Conservation (phyloP, 2,113 vertebrate genomes). For the Callipepla californica region DNA sequence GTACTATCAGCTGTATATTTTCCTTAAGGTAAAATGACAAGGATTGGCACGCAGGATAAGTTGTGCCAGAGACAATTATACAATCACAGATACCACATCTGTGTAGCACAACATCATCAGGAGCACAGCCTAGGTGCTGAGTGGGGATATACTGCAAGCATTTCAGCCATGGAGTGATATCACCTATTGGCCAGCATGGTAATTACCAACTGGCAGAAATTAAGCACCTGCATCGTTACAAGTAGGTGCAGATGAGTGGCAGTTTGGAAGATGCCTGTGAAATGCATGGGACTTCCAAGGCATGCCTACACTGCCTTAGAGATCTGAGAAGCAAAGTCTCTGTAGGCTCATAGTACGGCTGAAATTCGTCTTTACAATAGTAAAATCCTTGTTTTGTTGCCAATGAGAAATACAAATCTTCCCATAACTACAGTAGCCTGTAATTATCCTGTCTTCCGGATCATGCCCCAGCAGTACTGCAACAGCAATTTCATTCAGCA, state of each 20-base stretch:
- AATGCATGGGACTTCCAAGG: neutral
- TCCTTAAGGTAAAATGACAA: neutral
- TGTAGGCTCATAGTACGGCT: neutral
- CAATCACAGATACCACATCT: neutral
- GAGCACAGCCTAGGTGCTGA: neutral
- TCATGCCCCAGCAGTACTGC: neutral
- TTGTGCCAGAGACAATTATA: rapidly evolving
- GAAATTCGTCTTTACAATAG: neutral
- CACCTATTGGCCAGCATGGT: neutral
- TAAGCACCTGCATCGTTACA: neutral
- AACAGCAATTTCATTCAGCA: neutral
- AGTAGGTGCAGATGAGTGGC: neutral
- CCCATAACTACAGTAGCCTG: neutral
- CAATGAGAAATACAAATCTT: neutral
- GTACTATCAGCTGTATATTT: neutral
- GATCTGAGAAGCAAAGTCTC: neutral
- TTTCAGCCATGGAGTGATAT: neutral
- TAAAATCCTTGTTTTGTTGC: neutral
- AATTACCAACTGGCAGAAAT: neutral
- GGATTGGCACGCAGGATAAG: neutral
- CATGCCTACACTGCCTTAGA: neutral
- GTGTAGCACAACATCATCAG: rapidly evolving
- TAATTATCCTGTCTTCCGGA: neutral
- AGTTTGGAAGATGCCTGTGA: neutral
- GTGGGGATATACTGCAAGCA: neutral